These are phyloP conservation scores for Varanus komodoensis DNA, from an alignment of 2,113 vertebrate genomes.

Conservation along the genomic window DNA sequence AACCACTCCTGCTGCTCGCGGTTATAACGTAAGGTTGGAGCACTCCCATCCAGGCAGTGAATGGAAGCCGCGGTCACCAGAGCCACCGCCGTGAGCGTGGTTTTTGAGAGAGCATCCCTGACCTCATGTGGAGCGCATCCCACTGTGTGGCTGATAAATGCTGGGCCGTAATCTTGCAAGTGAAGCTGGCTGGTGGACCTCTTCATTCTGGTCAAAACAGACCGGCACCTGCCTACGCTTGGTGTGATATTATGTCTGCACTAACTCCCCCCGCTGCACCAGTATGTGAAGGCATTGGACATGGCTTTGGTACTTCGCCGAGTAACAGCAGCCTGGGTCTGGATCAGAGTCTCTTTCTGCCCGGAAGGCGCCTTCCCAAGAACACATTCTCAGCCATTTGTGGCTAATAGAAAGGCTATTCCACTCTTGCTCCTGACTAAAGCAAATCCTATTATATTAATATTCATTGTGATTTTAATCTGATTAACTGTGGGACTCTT, in stretches of 20 bases:
- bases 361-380: neutral
- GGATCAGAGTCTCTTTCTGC: too few relatives aligned
- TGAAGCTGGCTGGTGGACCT: neutral
- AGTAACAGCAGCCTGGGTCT: neutral
- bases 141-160: neutral
- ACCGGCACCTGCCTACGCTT: neutral
- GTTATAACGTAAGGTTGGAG: too few relatives aligned
- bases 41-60: too few relatives aligned
- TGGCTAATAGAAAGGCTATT: slow-evolving; percentile 53
- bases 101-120: too few relatives aligned
- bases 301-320: neutral
- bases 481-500: slow-evolving; percentile 56
- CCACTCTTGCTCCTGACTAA: slow-evolving; percentile 61
- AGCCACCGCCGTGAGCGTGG: too few relatives aligned
- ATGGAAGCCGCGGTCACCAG: too few relatives aligned
- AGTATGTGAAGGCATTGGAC: neutral
- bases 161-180: neutral
- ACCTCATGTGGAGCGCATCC: neutral
- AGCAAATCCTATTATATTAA: slow-evolving; percentile 70
- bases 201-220: neutral
- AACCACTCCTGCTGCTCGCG: too few relatives aligned
- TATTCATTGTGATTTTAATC: slow-evolving; percentile 64
- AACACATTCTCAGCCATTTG: slow-evolving; percentile 35
- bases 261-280: neutral
- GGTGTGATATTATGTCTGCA: neutral